Base-by-base conservation (phyloP, 1,140 invertebrate species). In the Drosophila asahinai region DNA sequence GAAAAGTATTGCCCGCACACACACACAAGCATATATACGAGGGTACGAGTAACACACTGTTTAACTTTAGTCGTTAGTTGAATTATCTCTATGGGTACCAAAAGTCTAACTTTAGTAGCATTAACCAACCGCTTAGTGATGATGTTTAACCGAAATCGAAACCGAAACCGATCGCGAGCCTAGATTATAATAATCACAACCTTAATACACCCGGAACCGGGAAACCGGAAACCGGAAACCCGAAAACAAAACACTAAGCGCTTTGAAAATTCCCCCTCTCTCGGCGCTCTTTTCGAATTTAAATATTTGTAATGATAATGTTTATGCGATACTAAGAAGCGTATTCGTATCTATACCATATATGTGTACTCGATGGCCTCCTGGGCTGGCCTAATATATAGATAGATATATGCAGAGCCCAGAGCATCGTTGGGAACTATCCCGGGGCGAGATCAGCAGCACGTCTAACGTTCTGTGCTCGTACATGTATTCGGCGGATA, bases 281-380 rank as follows among this genome's bases (percentile, higher is more conserved):
- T 72, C 19, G 19, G 84, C 84, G 84, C 84, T 89, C 84, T 90
- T 84, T 89, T 89, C 84, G 84, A 89, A 89, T 89, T 89, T 89
- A 89, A 89, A 84, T 89, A 89, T 81, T 75, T 90, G 59, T 89
- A 89, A 89, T 83, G 49, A 40, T 57, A 55, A 38, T 38, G 52
- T 22, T 65, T 66, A 86, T 67, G 70, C 71, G 74, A 86, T 73
- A 58, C 55, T 83, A 87, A 71, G 27, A 63, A 68, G 49, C 45
- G 38, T 61, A 61, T 68, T 66, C 63, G 43, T 77, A 77, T 77
- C 42, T 60, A 63, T 67, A 22, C 19, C 11, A 40, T 72, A 54
- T 57, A 15, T 76, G 64, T 72, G 62, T 66, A 65, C 22, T 61
- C 19, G 77, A 40, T 78, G 61, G 52, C 49, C 42, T 55, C 17